Conservation (phyloP, 2,113 vertebrate genomes). For the Neodontobutis hainanensis region DNA sequence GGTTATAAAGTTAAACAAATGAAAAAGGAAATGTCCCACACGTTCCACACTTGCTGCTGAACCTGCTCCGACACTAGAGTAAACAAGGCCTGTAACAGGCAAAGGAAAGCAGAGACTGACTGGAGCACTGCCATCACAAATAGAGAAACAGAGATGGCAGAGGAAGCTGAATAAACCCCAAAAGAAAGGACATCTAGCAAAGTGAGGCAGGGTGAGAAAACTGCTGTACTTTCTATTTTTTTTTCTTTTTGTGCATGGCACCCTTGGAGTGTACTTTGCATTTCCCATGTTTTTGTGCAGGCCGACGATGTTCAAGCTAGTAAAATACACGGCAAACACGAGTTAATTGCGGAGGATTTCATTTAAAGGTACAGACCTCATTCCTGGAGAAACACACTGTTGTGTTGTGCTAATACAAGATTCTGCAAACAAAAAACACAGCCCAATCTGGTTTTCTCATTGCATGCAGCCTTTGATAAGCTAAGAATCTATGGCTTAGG, state of each 20-base stretch:
- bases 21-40: constrained; percentile 40
- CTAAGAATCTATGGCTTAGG: constrained; percentile 27
- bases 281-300: constrained; percentile 47
- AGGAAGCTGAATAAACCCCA: constrained; percentile 10
- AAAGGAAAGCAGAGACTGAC: constrained; percentile 11
- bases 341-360: constrained; percentile 26
- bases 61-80: constrained; percentile 50
- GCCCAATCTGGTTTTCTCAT: constrained; percentile 45
- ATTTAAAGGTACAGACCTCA: constrained; percentile 39
- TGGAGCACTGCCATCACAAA: background rate
- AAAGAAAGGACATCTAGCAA: constrained; percentile 15
- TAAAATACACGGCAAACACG: constrained; percentile 59
- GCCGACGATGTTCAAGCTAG: constrained; percentile 44
- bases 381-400: constrained; percentile 56
- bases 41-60: constrained; percentile 48
- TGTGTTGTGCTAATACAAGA: constrained; percentile 19
- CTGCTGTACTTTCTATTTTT: constrained; percentile 44
- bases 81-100: constrained; percentile 43
- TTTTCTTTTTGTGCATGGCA: constrained; percentile 35
- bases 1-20: constrained; percentile 61
- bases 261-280: constrained; percentile 48
- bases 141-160: constrained; percentile 3
- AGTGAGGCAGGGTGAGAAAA: constrained; percentile 50
- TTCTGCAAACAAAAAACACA: constrained; percentile 47
- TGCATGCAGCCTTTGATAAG: constrained; percentile 44